A percentile compares a stretch with the other conserved stretches of the same genome.
These are phyloP conservation scores for Clarias magur DNA, from an alignment of 2,113 vertebrate genomes.

Conservation along the genomic window DNA sequence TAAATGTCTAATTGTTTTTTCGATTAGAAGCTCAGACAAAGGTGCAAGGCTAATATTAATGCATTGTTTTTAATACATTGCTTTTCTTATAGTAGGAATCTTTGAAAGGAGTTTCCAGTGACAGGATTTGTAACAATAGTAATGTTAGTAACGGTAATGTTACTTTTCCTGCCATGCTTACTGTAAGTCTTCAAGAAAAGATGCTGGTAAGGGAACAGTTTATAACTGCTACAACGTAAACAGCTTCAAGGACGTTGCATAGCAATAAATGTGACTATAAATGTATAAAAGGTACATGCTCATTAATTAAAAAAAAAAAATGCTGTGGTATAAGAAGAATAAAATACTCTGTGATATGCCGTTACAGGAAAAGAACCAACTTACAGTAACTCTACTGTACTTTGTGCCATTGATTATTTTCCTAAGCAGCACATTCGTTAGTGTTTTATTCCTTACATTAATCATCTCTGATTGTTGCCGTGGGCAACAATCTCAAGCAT, in stretches of 20 bases:
- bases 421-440: neutral
- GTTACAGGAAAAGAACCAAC: neutral
- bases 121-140: neutral
- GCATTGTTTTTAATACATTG: neutral
- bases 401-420: neutral
- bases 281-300: neutral
- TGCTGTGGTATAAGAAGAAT: slow-evolving; percentile 10
- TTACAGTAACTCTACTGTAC: neutral
- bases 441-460: slow-evolving; percentile 19
- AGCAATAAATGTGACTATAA: neutral
- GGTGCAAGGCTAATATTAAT: neutral
- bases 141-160: neutral
- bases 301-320: neutral
- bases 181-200: neutral
- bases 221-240: neutral
- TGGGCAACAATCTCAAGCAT: slow-evolving; percentile 19
- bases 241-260: neutral
- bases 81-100: neutral
- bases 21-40: neutral
- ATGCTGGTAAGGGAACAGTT: neutral
- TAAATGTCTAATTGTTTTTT: neutral
- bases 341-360: neutral
- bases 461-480: slow-evolving; percentile 4
- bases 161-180: neutral
- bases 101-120: neutral